Conservation (phyloP, 2,888 invertebrate species). For the Napeogenes sylphis region DNA sequence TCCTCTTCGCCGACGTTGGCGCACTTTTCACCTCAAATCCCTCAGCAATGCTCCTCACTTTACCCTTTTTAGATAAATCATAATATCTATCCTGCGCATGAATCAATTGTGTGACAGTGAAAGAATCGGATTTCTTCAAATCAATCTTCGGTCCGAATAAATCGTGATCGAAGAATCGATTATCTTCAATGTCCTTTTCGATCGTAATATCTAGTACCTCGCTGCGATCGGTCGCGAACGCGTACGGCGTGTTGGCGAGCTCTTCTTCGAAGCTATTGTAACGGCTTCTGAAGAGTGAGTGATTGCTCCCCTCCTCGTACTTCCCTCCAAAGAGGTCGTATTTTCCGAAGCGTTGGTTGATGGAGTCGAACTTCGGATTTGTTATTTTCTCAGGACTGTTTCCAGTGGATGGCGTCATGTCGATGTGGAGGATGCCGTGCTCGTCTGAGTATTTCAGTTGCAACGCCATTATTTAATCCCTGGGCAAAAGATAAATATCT, state of each 20-base stretch:
- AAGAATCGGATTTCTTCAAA: constrained; percentile 45
- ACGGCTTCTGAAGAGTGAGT: constrained; percentile 67
- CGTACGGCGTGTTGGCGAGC: constrained; percentile 72
- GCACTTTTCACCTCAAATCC: constrained; percentile 46
- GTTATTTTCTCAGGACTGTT: constrained; percentile 27
- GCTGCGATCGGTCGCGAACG: constrained; percentile 53
- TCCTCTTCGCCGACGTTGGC: constrained; percentile 41
- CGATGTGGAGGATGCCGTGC: constrained; percentile 68
- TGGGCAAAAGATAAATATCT: constrained; percentile 28
- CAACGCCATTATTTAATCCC: constrained; percentile 56
- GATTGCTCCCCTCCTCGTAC: constrained; percentile 53
- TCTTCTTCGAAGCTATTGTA: constrained; percentile 75
- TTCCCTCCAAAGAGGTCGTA: constrained; percentile 70
- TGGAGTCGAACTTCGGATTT: constrained; percentile 63
- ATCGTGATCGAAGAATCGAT: constrained; percentile 56
- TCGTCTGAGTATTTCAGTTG: constrained; percentile 72
- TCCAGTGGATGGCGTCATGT: constrained; percentile 61
- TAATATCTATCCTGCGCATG: constrained; percentile 71
- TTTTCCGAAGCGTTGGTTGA: constrained; percentile 64
- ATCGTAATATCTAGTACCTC: constrained; percentile 57
- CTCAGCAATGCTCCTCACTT: constrained; percentile 32
- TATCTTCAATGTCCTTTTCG: constrained; percentile 61
- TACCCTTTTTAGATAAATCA: constrained; percentile 52
- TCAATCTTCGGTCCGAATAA: constrained; percentile 60
- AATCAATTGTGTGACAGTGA: constrained; percentile 67